Percentiles rank a stretch among this genome's conserved stretches.
Conservation (phyloP, 2,797 vertebrate genomes). For the Dallia pectoralis region DNA sequence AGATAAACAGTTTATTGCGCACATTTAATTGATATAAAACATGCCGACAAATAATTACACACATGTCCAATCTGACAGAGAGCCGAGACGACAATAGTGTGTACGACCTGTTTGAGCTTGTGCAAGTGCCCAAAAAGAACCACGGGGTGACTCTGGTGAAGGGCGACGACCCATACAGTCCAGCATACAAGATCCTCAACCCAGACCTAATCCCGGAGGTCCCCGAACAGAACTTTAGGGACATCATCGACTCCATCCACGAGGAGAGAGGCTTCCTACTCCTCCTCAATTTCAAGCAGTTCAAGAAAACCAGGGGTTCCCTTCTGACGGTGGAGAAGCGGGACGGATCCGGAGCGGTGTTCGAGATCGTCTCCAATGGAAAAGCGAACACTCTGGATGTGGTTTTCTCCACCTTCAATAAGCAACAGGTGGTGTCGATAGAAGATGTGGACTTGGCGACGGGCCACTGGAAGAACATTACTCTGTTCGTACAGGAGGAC, state of each 20-base stretch:
- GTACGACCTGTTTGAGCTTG: constrained; percentile 87
- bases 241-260: constrained; percentile 79
- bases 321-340: constrained; percentile 88
- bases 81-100: constrained; percentile 81
- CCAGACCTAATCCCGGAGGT: constrained; percentile 91
- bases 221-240: constrained; percentile 75
- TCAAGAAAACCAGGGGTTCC: constrained; percentile 84
- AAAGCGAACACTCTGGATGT: constrained; percentile 94
- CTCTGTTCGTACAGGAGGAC: constrained; percentile 89
- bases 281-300: constrained; percentile 89
- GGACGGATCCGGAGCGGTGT: constrained; percentile 81
- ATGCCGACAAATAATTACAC: constrained; percentile 29
- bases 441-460: constrained; percentile 91
- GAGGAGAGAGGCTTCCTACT: constrained; percentile 90
- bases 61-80: constrained; percentile 51
- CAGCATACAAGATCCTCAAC: constrained; percentile 90
- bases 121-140: constrained; percentile 88
- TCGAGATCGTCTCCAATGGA: constrained; percentile 93
- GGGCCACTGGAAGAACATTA: constrained; percentile 93
- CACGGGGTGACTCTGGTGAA: constrained; percentile 88
- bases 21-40: background rate
- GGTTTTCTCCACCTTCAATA: constrained; percentile 86
- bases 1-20: background rate
- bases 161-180: constrained; percentile 82
- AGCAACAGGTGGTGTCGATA: constrained; percentile 86